Percentiles rank a stretch among this genome's conserved stretches.
phyloP scores from a whole-genome alignment of 1,140 invertebrate genomes.

The Macrobrachium nipponense region DNA sequence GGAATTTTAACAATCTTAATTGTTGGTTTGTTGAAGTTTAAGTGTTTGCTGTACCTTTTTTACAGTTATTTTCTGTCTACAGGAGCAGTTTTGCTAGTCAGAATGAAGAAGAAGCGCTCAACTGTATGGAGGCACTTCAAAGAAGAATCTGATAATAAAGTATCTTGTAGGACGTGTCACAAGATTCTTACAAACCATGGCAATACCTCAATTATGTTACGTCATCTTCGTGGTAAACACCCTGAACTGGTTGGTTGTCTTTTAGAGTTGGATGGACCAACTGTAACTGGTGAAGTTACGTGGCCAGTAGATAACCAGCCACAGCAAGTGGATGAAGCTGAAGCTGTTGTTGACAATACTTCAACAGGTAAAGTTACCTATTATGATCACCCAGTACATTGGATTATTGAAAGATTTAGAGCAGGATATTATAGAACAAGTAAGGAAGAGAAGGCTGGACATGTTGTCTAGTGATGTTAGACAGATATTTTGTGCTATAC shows the following conservation, averaged over 20 bases:
- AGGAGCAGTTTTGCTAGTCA: background rate
- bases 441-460: too few species aligned
- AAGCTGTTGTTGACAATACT: background rate
- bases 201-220: slow-evolving; percentile 55
- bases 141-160: slow-evolving; percentile 53
- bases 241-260: slow-evolving; percentile 45
- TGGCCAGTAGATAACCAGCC: slow-evolving; percentile 20
- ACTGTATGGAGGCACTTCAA: slow-evolving; percentile 50
- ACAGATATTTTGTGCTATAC: too few species aligned
- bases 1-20: too few species aligned
- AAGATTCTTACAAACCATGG: slow-evolving; percentile 51
- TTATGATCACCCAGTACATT: too few species aligned
- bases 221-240: slow-evolving; percentile 48
- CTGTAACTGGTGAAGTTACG: slow-evolving; percentile 8
- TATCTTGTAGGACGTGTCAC: slow-evolving; percentile 42
- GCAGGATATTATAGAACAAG: too few species aligned
- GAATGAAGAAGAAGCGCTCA: slow-evolving; percentile 52
- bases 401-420: too few species aligned
- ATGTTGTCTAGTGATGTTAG: too few species aligned
- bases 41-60: too few species aligned
- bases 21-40: too few species aligned
- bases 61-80: too few species aligned
- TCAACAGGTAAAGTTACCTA: background rate
- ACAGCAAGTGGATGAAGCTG: slow-evolving; percentile 3
- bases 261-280: slow-evolving; percentile 18